Base-by-base conservation (phyloP, 2,888 invertebrate species). In the Xylophagus ater region DNA sequence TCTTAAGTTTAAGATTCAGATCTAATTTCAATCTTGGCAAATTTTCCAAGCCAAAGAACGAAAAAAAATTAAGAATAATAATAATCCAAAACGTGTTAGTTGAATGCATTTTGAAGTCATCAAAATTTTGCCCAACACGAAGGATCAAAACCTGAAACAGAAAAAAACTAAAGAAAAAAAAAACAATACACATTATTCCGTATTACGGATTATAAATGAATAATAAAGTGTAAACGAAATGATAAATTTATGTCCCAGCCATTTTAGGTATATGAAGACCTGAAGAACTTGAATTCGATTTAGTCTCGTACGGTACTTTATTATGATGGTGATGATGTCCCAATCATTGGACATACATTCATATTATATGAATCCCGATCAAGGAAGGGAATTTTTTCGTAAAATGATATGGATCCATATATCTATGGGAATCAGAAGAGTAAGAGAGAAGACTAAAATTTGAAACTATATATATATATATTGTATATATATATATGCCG, bases 211-310 rank as follows among this genome's bases (percentile, higher is more conserved):
- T 31, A 23, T 31, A 15, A 33, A 44, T 44, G 41, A 44, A 37
- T 41, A 38, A 41, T 41, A 44, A 44, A 35, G 38, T 41, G 41
- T 37, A 41, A 44, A 41, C 41, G 41, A 41, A 36, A 44, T 44
- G 44, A 44, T 44, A 44, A 41, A 44, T 44, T 44, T 41, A 41
- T 41, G 36, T 40, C 37, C 34, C 34, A 26, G 40, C 40, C 34
- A 34, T 36, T 43, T 37, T 37, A 29, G 35, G 20, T n/a, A 14
- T n/a, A n/a, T n/a, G 6, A 20, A 24, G 31, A n/a, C 17, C n/a
- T 31, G 35, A 31, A 29, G 21, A 25, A 29, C 34, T 30, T 36
- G 36, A 36, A 35, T 19, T 26, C 26, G 18, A 26, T n/a, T n/a
- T n/a, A 17, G 8, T 17, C 17, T 14, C 13, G 14, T 21, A 10